Evolutionary conservation across 2,888 invertebrate species (phyloP).

Genomic region (Dolichomitus sp.): DNA sequence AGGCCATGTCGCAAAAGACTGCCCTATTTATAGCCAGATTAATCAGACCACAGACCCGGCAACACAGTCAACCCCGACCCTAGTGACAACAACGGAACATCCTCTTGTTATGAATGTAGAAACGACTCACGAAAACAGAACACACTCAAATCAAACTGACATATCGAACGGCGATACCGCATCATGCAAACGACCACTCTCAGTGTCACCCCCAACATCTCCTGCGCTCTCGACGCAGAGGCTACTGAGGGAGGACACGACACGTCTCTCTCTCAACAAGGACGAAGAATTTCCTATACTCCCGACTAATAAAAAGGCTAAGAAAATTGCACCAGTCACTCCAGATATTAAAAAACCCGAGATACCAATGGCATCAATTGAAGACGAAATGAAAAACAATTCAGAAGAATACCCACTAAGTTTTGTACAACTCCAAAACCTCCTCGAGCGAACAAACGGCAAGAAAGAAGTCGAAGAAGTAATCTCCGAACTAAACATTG

Average conservation of each 20-base stretch:
- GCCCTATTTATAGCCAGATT: not conserved
- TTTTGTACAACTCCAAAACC: not conserved
- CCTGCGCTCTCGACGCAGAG: not conserved
- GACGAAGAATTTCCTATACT: not conserved
- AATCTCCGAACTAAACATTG: not conserved
- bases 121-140: not conserved
- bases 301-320: not conserved
- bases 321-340: not conserved
- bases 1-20: slow-evolving; percentile 46
- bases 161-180: not conserved
- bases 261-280: not conserved
- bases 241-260: not conserved
- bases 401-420: not conserved
- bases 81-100: not conserved
- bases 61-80: not conserved
- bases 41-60: not conserved
- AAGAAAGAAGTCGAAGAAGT: not conserved
- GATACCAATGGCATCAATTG: not conserved
- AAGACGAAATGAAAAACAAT: not conserved
- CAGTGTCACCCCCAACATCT: not conserved
- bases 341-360: not conserved
- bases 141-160: not conserved
- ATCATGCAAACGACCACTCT: not conserved
- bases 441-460: not conserved
- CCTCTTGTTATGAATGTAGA: not conserved